Base-by-base conservation (phyloP, 2,888 invertebrate species). In the Oegoconia quadripuncta region DNA sequence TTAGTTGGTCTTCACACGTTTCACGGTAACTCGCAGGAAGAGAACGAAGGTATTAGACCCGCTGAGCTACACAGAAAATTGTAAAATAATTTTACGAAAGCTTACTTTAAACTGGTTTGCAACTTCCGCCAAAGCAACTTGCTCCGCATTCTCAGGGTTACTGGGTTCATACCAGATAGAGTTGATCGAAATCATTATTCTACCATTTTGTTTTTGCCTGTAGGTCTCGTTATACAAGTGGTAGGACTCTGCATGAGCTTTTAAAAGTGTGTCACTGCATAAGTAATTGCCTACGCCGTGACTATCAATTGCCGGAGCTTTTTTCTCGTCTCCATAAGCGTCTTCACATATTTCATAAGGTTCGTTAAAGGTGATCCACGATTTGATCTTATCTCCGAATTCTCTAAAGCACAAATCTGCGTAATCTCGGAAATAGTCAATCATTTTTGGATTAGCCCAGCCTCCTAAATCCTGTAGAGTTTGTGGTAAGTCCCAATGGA, bases 321-420 rank as follows among this genome's bases (percentile, higher is more conserved):
- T 87, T 49, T 74, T 76, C 0, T 66, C 74, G 46, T 81, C 81
- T 6, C 89, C 90, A 55, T 92, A 81, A 64, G 89, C 89, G 33
- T 80, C 77, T 45, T 82, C 78, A 55, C 89, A 89, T 29, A 88
- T 78, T 46, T 89, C 87, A 39, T 81, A 87, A 0, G 92, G 92
- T 55, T 93, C 92, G 59, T 93, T 93, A 48, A 93, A 82, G 0
- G 93, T 93, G 30, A 92, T 89, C 92, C 93, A 93, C 4, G 83
- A 82, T 52, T 91, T 90, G 33, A 91, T 89, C 57, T 79, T 81
- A 50, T 83, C 86, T 18, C 90, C 91, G 49, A 90, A 90, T 40
- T 83, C 73, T 42, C 74, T 74, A 63, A 86, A 91, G 63, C 89
- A 86, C 1, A 90, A 34, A 39, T 84, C 78, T 3, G 90, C 75